Conservation (phyloP, 92 coral and sea anemone genomes). For the Epizoanthus rinbou region DNA sequence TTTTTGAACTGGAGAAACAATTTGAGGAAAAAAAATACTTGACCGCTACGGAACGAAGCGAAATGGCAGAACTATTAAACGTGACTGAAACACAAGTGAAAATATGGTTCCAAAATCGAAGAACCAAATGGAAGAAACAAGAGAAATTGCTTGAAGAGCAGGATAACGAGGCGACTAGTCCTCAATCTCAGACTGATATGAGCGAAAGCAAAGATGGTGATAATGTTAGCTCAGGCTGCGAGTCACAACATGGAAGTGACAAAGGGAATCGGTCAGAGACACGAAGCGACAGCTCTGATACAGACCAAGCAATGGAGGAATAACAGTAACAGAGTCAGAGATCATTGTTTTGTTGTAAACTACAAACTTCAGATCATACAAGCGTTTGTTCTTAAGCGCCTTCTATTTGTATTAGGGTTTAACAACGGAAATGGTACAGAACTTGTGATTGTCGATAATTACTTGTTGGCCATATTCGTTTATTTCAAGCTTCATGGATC, state of each 20-base stretch:
- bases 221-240: conserved; percentile 27
- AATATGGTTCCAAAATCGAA: conserved; percentile 99
- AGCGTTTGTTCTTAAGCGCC: conserved; percentile 3
- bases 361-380: conserved; percentile 43
- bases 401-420: conserved; percentile 43
- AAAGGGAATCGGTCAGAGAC: conserved; percentile 51
- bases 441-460: conserved; percentile 49
- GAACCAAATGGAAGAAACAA: conserved; percentile 97
- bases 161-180: conserved; percentile 52
- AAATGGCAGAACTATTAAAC: conserved; percentile 88
- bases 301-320: conserved; percentile 29
- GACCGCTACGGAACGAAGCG: conserved; percentile 93
- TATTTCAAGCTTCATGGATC: conserved; percentile 25
- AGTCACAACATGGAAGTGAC: conserved; percentile 51
- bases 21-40: conserved; percentile 96
- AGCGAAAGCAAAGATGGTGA: conserved; percentile 62
- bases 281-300: conserved; percentile 45
- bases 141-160: conserved; percentile 74
- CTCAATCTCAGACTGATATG: conserved; percentile 43
- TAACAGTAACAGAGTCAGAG: conserved; percentile 11
- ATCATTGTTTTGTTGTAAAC: conserved; percentile 47
- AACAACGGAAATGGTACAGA: conserved; percentile 54
- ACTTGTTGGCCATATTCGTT: conserved; percentile 41
- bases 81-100: conserved; percentile 99
- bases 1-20: conserved; percentile 97